Conservation (phyloP, 2,113 vertebrate species). For the Gopherus evgoodei region DNA sequence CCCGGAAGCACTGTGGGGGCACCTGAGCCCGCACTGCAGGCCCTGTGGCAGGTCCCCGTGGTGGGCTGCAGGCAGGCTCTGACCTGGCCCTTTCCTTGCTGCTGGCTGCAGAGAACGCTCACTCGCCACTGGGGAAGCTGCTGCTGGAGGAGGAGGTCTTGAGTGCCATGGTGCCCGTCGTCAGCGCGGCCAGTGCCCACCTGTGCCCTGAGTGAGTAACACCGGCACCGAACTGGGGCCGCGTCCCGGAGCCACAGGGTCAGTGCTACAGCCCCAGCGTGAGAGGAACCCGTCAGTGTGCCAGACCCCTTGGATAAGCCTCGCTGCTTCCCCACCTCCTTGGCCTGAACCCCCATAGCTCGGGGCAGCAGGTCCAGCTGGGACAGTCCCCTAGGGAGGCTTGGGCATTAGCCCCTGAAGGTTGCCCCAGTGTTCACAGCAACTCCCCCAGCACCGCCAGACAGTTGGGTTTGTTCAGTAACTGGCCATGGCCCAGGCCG, state of each 20-base stretch:
- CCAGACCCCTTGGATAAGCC: no score
- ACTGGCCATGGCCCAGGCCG: no score
- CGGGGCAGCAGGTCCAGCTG: no score
- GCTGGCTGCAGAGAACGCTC: constrained; percentile 68
- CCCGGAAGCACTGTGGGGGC: no score
- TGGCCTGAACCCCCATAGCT: neutral
- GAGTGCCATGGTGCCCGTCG: constrained; percentile 86
- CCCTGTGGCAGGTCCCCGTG: neutral
- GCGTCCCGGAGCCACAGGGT: neutral
- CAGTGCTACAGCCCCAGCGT: no score
- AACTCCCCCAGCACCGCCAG: neutral
- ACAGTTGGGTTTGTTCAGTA: neutral
- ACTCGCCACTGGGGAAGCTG: constrained; percentile 35
- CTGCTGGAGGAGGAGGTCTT: constrained; percentile 86
- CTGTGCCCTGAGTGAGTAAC: constrained; percentile 89
- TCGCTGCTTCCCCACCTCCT: no score
- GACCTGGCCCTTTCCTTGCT: neutral
- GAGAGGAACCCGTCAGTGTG: no score
- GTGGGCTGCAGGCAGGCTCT: neutral
- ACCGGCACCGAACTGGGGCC: neutral
- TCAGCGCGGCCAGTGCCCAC: constrained; percentile 88
- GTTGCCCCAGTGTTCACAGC: no score
- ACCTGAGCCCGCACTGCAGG: no score
- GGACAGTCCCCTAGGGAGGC: neutral
- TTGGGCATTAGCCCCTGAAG: no score